Evolutionary conservation across 2,797 vertebrate genomes (phyloP), one percentile per base, ranked within the genome.

Genomic region (Malacoctenus gilli): DNA sequence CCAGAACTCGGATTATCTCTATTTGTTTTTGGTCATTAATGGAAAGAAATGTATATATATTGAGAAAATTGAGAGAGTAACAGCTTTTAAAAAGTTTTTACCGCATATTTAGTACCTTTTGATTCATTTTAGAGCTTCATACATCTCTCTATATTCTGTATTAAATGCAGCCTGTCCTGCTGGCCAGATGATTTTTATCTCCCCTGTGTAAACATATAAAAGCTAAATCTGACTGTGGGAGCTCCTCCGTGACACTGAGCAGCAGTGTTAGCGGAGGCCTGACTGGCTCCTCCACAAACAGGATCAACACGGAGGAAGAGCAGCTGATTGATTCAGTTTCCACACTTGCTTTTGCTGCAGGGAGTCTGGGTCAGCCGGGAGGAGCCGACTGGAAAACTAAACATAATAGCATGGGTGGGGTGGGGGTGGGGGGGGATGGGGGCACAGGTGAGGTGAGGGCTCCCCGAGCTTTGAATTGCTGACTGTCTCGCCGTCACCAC

Each of bases 341-440:
- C 76, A 75, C 37, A 11, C 63, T 77, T 72, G 50, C 61, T 39
- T 62, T 70, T 62, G 39, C 66, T 46, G 66, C 40, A 60, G 52
- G 54, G 44, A 59, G 53, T 49, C 38, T 15, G 60, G 38, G 38
- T 53, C 68, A 73, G 59, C 59, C 16, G 8, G 48, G 72, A 65
- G 51, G 56, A 72, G 52, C 41, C 15, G 53, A 78, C 20, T 83
- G 87, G 85, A 88, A 90, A 88, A 81, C 71, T 62, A 87, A 88
- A 89, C 72, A 79, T 63, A 59, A 78, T 77, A 55, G 50, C 1
- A 15, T 58, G 43, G 50, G n/a, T n/a, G n/a, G n/a, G n/a, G n/a
- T n/a, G n/a, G n/a, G 62, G 9, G 32, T 8, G 16, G n/a, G 39
- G 74, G 54, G 47, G 74, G 75, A 51, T 42, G 48, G 60, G 35